A percentile compares a stretch with the other conserved stretches of the same genome.
These are phyloP conservation scores for Plebejus anna DNA, from an alignment of 2,888 invertebrate species.

Conservation along the genomic window DNA sequence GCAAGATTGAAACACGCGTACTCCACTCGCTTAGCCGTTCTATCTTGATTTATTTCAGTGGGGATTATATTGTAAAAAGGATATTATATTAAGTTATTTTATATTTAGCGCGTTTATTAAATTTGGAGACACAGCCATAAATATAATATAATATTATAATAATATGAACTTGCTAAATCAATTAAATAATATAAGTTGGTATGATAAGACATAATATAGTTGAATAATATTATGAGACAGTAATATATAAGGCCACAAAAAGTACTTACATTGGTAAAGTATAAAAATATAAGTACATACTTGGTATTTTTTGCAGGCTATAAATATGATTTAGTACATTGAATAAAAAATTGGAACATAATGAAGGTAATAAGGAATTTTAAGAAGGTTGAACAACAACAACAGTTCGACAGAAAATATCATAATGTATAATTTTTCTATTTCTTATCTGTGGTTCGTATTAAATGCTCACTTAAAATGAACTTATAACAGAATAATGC, in stretches of 20 bases:
- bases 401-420: background rate
- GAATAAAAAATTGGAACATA: background rate
- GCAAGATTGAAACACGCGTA: too few relatives aligned
- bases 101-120: background rate
- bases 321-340: background rate
- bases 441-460: background rate
- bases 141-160: too few relatives aligned
- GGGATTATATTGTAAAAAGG: too few relatives aligned
- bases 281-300: background rate
- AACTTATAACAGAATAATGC: slow-evolving; percentile 16
- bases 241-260: background rate
- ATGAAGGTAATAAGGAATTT: background rate
- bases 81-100: too few relatives aligned
- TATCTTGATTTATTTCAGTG: too few relatives aligned
- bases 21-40: too few relatives aligned
- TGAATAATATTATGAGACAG: background rate
- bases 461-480: slow-evolving; percentile 14
- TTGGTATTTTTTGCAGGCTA: background rate
- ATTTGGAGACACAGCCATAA: background rate
- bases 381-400: background rate
- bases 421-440: background rate
- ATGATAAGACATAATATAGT: background rate
- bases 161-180: too few relatives aligned
- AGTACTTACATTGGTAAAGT: background rate
- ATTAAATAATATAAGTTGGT: too few relatives aligned